Conservation (phyloP, 1,140 invertebrate genomes). For the Tetragonula clypearis region DNA sequence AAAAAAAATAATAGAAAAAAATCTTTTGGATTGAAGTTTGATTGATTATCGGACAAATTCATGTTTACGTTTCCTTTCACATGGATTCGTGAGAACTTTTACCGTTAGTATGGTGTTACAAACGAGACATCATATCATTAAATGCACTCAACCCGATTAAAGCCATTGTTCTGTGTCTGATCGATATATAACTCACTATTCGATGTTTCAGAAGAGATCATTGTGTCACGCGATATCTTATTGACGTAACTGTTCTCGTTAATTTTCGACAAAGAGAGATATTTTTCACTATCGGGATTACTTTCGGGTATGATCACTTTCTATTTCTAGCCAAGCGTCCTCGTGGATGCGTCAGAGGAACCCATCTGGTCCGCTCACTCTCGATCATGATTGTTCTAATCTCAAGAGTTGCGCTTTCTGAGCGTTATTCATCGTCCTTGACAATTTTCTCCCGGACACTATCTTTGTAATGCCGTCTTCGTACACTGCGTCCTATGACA, state of each 20-base stretch:
- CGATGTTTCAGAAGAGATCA: neutral
- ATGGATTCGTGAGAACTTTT: no score
- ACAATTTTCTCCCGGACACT: neutral
- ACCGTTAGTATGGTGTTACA: no score
- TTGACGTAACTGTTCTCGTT: no score
- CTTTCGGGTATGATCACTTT: neutral
- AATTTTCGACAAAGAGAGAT: neutral
- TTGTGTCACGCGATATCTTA: no score
- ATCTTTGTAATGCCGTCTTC: neutral
- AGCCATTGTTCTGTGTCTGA: neutral
- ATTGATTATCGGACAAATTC: neutral
- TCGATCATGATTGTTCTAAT: constrained; percentile 10
- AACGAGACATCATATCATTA: constrained; percentile 1
- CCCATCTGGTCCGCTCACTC: constrained; percentile 19
- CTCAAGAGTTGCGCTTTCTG: neutral
- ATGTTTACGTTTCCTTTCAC: no score
- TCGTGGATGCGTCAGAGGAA: constrained; percentile 21
- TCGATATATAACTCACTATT: neutral
- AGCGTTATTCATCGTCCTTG: neutral
- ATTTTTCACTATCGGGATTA: neutral
- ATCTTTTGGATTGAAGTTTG: neutral
- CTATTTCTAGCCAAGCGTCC: constrained; percentile 28
- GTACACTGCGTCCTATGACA: neutral
- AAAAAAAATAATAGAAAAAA: neutral
- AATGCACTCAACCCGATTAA: neutral